phyloP scores from a whole-genome alignment of 2,797 vertebrate genomes.

The Schizopygopsis pylzovi region DNA sequence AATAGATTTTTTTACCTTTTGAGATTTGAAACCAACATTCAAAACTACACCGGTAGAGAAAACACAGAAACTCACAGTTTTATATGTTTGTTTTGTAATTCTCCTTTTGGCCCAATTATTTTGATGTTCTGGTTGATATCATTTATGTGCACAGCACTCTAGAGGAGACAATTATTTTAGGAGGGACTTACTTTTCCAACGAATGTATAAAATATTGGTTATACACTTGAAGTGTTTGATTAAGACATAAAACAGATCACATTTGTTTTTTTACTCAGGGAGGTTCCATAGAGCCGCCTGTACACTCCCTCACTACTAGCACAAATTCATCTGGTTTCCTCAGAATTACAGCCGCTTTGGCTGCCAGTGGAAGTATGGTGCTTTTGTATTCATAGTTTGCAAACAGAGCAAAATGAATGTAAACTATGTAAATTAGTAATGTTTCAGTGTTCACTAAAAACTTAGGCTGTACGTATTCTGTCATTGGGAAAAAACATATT shows the following conservation, averaged over 20 bases:
- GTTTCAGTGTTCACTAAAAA: conserved; percentile 29
- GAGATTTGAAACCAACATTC: not conserved
- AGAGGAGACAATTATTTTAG: conserved; percentile 12
- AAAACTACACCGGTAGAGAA: too few species aligned
- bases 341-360: conserved; percentile 17
- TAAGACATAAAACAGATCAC: conserved; percentile 32
- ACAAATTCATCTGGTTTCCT: conserved; percentile 31
- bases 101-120: not conserved
- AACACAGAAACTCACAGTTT: not conserved
- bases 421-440: conserved; percentile 43
- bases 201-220: conserved; percentile 15
- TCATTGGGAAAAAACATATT: not conserved
- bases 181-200: not conserved
- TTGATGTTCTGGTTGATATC: not conserved
- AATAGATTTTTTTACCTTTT: not conserved
- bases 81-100: not conserved
- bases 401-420: conserved; percentile 47
- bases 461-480: not conserved
- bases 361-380: conserved; percentile 23
- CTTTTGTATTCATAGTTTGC: conserved; percentile 48
- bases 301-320: not conserved
- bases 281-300: not conserved
- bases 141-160: not conserved
- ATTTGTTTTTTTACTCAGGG: not conserved
- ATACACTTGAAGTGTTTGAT: conserved; percentile 41